phyloP scores from a whole-genome alignment of 2,888 invertebrate genomes.

The Papilio gigon region DNA sequence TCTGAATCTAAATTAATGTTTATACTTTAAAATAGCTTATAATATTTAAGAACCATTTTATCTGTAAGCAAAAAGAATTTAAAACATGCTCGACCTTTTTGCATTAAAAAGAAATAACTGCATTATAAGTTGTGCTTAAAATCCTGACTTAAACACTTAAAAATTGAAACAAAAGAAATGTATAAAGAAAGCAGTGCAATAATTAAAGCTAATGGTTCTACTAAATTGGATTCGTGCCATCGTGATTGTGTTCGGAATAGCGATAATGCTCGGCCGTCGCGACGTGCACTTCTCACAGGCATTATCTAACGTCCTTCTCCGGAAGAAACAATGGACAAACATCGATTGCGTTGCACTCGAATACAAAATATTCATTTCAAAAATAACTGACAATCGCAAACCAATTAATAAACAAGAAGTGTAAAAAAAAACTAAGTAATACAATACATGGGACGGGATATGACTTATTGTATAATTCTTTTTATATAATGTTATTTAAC shows the following conservation, averaged over 20 bases:
- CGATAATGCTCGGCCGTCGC: conserved; percentile 2
- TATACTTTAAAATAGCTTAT: not conserved
- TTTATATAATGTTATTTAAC: no score
- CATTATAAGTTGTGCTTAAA: conserved; percentile 13
- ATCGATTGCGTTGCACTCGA: not conserved
- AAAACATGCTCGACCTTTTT: not conserved
- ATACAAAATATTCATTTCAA: not conserved
- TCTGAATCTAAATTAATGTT: not conserved
- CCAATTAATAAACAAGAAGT: no score
- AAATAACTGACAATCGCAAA: no score
- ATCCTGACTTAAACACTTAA: not conserved
- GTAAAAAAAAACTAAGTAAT: no score
- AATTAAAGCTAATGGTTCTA: conserved; percentile 20
- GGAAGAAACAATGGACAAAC: conserved; percentile 11
- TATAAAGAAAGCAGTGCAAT: conserved; percentile 15
- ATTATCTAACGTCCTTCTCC: not conserved
- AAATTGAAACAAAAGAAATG: conserved; percentile 1
- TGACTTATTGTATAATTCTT: no score
- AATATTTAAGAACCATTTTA: not conserved
- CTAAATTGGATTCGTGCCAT: conserved; percentile 32
- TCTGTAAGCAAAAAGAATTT: not conserved
- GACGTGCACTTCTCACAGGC: conserved; percentile 9
- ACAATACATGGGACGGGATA: no score
- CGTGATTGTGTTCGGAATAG: conserved; percentile 20
- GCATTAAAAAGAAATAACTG: not conserved